These are phyloP conservation scores for Catalaphyllia jardinei DNA, from an alignment of 64 coral and sea anemone species.

Conservation along the genomic window DNA sequence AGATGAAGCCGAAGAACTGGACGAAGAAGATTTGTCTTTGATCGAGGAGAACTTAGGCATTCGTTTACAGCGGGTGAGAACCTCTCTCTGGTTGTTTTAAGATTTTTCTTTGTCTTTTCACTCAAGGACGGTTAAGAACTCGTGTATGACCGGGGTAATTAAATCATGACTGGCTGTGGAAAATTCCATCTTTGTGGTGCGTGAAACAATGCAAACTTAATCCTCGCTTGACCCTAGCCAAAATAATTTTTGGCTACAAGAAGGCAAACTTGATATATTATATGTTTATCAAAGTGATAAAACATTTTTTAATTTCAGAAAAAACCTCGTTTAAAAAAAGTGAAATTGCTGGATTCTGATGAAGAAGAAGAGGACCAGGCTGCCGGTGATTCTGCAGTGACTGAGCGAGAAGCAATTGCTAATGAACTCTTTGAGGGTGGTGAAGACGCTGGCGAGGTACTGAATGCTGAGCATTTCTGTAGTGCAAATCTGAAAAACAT, in stretches of 20 bases:
- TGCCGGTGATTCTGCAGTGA: slow-evolving; percentile 28
- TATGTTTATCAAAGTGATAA: background rate
- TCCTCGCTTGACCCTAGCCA: too few relatives aligned
- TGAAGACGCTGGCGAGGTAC: slow-evolving; percentile 59
- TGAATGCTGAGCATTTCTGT: background rate
- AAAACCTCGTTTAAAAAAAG: slow-evolving; percentile 84
- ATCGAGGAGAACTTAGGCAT: slow-evolving; percentile 93
- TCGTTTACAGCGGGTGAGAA: slow-evolving; percentile 80
- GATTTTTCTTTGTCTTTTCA: too few relatives aligned
- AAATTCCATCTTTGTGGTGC: too few relatives aligned
- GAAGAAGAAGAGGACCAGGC: slow-evolving; percentile 75
- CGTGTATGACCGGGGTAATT: too few relatives aligned
- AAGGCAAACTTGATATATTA: too few relatives aligned
- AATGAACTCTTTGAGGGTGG: slow-evolving; percentile 83
- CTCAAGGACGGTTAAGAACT: too few relatives aligned
- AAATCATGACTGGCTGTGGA: too few relatives aligned
- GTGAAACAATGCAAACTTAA: too few relatives aligned
- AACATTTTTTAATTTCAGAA: slow-evolving; percentile 51
- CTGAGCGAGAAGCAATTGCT: slow-evolving; percentile 78
- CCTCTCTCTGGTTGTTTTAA: background rate
- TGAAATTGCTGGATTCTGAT: slow-evolving; percentile 81
- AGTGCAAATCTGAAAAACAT: too few relatives aligned
- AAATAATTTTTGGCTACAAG: too few relatives aligned
- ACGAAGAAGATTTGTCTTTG: slow-evolving; percentile 94
- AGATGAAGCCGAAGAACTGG: slow-evolving; percentile 73